A percentile compares a stretch with the other conserved stretches of the same genome.
phyloP scores from a whole-genome alignment of 2,113 vertebrate genomes.

The Lagopus leucura region DNA sequence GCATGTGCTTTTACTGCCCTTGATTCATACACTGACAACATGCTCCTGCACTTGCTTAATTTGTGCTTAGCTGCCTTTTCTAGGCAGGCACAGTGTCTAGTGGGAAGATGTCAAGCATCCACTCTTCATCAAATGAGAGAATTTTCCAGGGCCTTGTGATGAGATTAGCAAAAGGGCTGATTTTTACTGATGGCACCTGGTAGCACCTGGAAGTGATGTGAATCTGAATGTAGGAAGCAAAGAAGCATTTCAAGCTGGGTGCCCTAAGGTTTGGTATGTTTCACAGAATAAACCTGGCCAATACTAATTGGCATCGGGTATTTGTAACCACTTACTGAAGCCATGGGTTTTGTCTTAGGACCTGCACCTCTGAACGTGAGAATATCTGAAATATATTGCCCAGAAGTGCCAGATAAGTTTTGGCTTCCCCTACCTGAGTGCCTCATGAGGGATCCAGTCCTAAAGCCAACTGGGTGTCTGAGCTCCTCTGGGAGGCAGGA shows the following conservation, averaged over 20 bases:
- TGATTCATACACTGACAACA: not conserved
- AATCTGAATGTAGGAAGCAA: not conserved
- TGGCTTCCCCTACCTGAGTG: not conserved
- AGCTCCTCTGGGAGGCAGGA: not conserved
- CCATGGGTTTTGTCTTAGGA: not conserved
- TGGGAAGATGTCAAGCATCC: not conserved
- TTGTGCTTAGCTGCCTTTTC: not conserved
- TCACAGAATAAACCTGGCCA: not conserved
- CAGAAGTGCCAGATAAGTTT: not conserved
- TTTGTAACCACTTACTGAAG: not conserved
- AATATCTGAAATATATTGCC: not conserved
- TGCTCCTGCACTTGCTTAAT: not conserved
- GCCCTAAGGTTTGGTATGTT: not conserved
- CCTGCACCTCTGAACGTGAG: not conserved
- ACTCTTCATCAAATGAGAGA: not conserved
- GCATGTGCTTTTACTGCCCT: accelerated
- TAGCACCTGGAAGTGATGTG: not conserved
- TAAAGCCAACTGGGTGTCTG: not conserved
- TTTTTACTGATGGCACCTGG: not conserved
- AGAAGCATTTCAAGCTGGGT: not conserved
- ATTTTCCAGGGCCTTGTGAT: not conserved
- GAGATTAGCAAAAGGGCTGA: not conserved
- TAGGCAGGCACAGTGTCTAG: not conserved
- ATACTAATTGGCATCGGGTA: not conserved
- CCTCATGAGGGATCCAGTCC: not conserved